A percentile compares a stretch with the other conserved stretches of the same genome.
Evolutionary conservation across 2,113 vertebrate species (phyloP).

Genomic region (Ellobius talpinus): DNA sequence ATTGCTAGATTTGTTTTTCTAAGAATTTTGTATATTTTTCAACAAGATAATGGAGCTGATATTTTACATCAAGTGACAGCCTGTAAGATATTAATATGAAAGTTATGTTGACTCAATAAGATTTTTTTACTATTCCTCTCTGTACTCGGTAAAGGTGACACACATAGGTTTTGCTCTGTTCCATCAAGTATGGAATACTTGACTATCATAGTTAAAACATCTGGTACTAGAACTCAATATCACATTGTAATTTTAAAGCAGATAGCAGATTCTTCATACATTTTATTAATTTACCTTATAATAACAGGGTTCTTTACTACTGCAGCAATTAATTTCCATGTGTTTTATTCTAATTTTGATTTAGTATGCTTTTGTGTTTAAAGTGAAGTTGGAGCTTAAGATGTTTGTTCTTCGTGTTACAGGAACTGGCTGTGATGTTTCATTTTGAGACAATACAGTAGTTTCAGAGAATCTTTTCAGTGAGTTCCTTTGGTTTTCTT

Average conservation of each 20-base stretch:
- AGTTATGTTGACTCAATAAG: not conserved
- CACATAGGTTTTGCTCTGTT: not conserved
- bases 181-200: not conserved
- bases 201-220: not conserved
- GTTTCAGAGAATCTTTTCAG: not conserved
- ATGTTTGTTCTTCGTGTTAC: no score
- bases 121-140: not conserved
- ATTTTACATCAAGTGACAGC: not conserved
- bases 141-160: not conserved
- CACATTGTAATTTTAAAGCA: not conserved
- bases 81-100: not conserved
- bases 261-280: not conserved
- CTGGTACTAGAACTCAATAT: not conserved
- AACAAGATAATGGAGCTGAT: not conserved
- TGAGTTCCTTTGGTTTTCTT: not conserved
- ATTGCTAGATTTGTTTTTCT: not conserved
- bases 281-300: not conserved
- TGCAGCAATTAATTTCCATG: not conserved
- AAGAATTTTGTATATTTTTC: not conserved
- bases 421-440: not conserved
- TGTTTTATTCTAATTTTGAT: not conserved
- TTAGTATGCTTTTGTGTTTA: not conserved
- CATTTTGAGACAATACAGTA: not conserved
- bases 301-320: not conserved
- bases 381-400: not conserved